phyloP scores from a whole-genome alignment of 1,140 invertebrate species.

The Penaeus chinensis region DNA sequence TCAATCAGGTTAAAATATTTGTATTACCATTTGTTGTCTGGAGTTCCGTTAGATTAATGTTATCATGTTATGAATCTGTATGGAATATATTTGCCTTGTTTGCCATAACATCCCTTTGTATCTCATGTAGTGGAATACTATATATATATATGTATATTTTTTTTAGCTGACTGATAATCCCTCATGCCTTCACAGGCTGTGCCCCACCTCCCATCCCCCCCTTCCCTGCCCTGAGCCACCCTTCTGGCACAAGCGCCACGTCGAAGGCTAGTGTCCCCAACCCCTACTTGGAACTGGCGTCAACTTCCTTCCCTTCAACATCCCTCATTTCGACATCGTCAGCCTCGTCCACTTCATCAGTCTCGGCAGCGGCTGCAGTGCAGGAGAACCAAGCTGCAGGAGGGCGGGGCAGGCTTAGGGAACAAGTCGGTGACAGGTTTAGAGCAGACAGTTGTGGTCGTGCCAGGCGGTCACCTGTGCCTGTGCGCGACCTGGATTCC shows the following conservation, averaged over 20 bases:
- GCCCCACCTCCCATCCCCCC: slow-evolving; percentile 26
- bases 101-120: too few relatives aligned
- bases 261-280: slow-evolving; percentile 8
- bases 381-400: slow-evolving; percentile 28
- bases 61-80: too few relatives aligned
- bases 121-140: too few relatives aligned
- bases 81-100: too few relatives aligned
- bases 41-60: too few relatives aligned
- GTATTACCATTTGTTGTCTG: too few relatives aligned
- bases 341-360: neutral
- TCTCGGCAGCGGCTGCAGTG: neutral
- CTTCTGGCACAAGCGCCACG: neutral
- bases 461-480: neutral
- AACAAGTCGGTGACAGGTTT: neutral
- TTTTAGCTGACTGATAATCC: neutral
- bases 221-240: slow-evolving; percentile 22
- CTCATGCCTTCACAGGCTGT: slow-evolving; percentile 6
- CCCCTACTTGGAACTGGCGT: slow-evolving; percentile 21
- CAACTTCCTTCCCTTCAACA: neutral
- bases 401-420: neutral
- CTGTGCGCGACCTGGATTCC: slow-evolving; percentile 6
- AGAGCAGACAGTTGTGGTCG: slow-evolving; percentile 15
- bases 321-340: slow-evolving; percentile 9
- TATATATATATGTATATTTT: too few relatives aligned
- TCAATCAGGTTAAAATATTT: too few relatives aligned